Evolutionary conservation across 2,888 invertebrate species (phyloP).

Genomic region (Stictocephala bisonia): DNA sequence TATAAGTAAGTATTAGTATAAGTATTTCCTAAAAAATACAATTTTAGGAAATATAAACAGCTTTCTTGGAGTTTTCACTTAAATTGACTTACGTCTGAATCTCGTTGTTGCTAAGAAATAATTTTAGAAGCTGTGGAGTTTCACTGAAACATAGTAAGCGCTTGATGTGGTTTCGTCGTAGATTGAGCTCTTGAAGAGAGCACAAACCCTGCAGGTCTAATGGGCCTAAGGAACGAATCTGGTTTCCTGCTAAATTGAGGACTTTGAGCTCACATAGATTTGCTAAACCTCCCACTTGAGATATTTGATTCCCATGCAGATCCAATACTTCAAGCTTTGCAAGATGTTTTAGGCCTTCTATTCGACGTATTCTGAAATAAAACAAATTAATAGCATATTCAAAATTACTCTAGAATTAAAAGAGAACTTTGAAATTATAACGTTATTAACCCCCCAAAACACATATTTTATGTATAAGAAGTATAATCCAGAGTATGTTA

Average conservation of each 20-base stretch:
- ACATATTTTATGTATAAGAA: too few species aligned
- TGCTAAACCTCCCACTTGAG: slow-evolving; percentile 76
- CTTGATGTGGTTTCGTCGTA: slow-evolving; percentile 85
- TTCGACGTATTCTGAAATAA: slow-evolving; percentile 76
- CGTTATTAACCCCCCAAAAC: too few species aligned
- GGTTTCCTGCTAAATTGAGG: slow-evolving; percentile 93
- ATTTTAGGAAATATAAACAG: too few species aligned
- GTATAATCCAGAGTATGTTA: too few species aligned
- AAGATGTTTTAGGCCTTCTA: slow-evolving; percentile 79
- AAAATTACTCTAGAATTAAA: too few species aligned
- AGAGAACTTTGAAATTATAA: too few species aligned
- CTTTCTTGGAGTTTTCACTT: too few species aligned
- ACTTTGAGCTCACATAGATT: slow-evolving; percentile 84
- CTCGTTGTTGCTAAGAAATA: slow-evolving; percentile 87
- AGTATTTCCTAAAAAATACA: too few species aligned
- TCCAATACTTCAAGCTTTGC: slow-evolving; percentile 89
- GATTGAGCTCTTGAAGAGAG: slow-evolving; percentile 86
- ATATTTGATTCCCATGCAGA: slow-evolving; percentile 91
- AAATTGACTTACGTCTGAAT: slow-evolving; percentile 72
- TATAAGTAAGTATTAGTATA: too few species aligned
- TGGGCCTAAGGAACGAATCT: slow-evolving; percentile 79
- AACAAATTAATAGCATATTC: slow-evolving; percentile 25
- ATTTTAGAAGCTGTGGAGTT: slow-evolving; percentile 78
- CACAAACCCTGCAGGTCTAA: slow-evolving; percentile 82
- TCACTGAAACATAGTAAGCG: slow-evolving; percentile 84